Percentiles rank a stretch among this genome's conserved stretches.
These are phyloP conservation scores for Sarcophaga bullata DNA, from an alignment of 1,140 invertebrate species.

Conservation along the genomic window DNA sequence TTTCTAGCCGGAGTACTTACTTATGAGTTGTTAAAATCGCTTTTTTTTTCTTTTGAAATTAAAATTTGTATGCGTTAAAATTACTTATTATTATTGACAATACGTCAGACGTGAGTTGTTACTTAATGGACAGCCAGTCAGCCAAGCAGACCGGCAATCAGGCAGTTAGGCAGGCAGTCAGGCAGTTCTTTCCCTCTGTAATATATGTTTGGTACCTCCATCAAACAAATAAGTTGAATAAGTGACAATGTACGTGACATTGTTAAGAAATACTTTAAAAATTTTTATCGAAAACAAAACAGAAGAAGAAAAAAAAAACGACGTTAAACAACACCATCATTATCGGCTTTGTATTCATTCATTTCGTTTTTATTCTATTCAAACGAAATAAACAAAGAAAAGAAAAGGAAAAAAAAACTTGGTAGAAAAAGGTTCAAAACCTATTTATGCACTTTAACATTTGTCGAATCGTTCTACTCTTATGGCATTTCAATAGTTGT, in stretches of 20 bases:
- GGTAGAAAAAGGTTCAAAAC: no score
- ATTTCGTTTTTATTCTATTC: not conserved
- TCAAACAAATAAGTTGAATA: not conserved
- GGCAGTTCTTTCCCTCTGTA: no score
- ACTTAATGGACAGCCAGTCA: not conserved
- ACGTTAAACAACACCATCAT: not conserved
- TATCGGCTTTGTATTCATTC: not conserved
- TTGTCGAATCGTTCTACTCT: no score
- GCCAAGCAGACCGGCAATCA: no score
- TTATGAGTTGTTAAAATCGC: not conserved
- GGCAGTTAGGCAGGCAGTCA: no score
- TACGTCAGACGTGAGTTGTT: conserved; percentile 27
- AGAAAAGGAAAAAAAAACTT: no score
- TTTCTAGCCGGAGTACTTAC: not conserved
- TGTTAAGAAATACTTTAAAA: conserved; percentile 15
- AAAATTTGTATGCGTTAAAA: conserved; percentile 29
- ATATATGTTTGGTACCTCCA: not conserved
- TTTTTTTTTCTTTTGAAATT: not conserved
- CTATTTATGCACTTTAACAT: no score
- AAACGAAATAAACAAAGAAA: no score
- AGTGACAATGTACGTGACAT: conserved; percentile 23
- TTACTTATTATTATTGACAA: conserved; percentile 39
- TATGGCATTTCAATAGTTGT: no score
- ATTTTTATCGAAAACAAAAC: not conserved
- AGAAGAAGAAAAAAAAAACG: not conserved